phyloP scores from a whole-genome alignment of 2,888 invertebrate genomes.

The Hecatera dysodea region DNA sequence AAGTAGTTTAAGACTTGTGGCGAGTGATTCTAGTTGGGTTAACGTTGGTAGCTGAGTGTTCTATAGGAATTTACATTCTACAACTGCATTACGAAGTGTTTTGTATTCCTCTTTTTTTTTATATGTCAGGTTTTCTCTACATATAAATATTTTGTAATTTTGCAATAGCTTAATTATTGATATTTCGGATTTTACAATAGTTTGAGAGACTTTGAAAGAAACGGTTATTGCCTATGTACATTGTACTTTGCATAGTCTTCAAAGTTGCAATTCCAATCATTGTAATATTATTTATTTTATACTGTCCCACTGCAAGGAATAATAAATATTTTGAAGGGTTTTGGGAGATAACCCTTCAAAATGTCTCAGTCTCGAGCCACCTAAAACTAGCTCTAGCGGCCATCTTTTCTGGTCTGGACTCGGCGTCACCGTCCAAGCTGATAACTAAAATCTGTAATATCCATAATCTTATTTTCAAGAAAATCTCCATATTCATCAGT shows the following conservation, averaged over 20 bases:
- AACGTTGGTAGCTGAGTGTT: neutral
- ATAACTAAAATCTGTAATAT: neutral
- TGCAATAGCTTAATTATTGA: too few relatives aligned
- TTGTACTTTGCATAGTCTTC: neutral
- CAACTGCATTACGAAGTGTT: neutral
- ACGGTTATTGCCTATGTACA: neutral
- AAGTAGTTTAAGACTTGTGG: neutral
- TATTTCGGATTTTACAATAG: too few relatives aligned
- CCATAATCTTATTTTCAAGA: conserved; percentile 6
- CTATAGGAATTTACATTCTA: neutral
- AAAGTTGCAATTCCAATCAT: neutral
- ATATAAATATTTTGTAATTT: too few relatives aligned
- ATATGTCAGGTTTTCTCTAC: neutral
- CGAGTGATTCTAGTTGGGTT: neutral
- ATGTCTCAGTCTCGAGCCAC: too few relatives aligned
- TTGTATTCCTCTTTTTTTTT: neutral
- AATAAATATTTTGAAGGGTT: too few relatives aligned
- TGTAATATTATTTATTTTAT: too few relatives aligned
- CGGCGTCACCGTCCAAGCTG: neutral
- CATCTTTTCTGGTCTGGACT: too few relatives aligned
- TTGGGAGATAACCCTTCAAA: too few relatives aligned
- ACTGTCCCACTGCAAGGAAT: too few relatives aligned
- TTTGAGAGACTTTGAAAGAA: too few relatives aligned
- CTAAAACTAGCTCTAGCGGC: too few relatives aligned
- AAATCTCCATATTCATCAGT: conserved; percentile 27